Base-by-base conservation (phyloP, 1,140 invertebrate genomes). In the Hylaeus volcanicus region DNA sequence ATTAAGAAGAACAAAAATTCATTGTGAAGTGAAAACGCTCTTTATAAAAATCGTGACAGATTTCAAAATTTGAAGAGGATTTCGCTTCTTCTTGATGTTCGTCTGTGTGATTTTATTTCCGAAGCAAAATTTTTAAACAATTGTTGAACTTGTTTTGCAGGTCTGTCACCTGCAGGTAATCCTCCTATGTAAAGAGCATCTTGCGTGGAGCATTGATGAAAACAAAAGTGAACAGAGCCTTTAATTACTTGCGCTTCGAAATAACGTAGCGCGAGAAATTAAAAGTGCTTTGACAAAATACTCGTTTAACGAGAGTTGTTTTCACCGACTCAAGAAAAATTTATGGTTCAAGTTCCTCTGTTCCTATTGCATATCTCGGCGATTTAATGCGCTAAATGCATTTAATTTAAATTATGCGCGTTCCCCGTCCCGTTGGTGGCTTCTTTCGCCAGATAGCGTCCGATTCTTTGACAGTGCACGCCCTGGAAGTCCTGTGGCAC, bases 241-340 rank as follows among this genome's bases (percentile, higher is more conserved):
- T 71, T 63, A 70, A 71, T 71, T 68, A 26, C 45, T 14, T 5
- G 43, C 37, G 9, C 45, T 43, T 71, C 51, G 58, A 70, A 26
- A 70, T 78, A 78, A 78, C 55, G 58, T 37, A 15, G 45, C 15
- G 11, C 1, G 11, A 5, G 45, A n/a, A 72, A 61, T 63, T 78
- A 53, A 71, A 72, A 63, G 48, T 61, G 37, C 60, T 64, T 73
- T 41, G 26, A 26, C 12, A 70, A 65, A 65, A 79, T 60, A 45
- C 43, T 45, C 60, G 9, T 55, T 79, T 79, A 74, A 74, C 71
- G 70, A 66, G 71, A 66, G 53, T 79, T 66, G 78, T 79, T 74
- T 79, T 66, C 61, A 26, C 15, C 11, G 41, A 37, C 39, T 3
- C 15, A 6, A 4, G 11, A 3, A 39, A 72, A 53, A 79, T 79